A percentile compares a stretch with the other conserved stretches of the same genome.
These are phyloP conservation scores for Reticulitermes speratus DNA, from an alignment of 1,140 invertebrate species.

Conservation along the genomic window DNA sequence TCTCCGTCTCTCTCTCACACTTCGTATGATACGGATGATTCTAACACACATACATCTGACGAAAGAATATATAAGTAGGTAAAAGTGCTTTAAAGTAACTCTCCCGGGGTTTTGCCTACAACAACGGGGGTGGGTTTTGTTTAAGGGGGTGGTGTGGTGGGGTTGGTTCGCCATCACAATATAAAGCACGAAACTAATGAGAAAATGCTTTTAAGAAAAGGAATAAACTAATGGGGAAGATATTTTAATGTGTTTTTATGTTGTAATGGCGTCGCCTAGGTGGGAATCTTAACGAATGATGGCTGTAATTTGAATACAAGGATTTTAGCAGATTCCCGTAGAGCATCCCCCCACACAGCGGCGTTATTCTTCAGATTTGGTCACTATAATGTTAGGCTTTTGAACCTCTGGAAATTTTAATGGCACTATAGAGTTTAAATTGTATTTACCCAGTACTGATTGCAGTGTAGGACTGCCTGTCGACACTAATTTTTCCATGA, in stretches of 20 bases:
- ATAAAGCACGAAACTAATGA: constrained; percentile 35
- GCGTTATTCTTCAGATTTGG: too few species aligned
- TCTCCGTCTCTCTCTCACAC: neutral
- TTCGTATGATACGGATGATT: neutral
- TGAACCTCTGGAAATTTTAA: too few species aligned
- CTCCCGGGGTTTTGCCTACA: neutral
- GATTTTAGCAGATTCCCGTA: neutral
- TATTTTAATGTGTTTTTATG: constrained; percentile 32
- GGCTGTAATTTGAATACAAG: neutral
- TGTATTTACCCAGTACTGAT: too few species aligned
- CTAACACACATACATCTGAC: constrained; percentile 8
- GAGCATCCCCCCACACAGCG: too few species aligned
- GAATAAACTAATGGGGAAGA: constrained; percentile 32
- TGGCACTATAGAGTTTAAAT: too few species aligned
- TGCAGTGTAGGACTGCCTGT: too few species aligned
- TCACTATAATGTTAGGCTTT: too few species aligned
- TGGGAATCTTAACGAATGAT: neutral
- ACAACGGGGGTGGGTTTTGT: neutral
- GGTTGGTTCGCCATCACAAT: constrained; percentile 27
- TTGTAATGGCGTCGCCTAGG: neutral
- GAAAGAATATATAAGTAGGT: constrained; percentile 33
- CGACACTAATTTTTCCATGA: too few species aligned
- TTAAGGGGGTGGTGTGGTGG: neutral
- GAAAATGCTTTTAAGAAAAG: constrained; percentile 40
- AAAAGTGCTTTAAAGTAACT: constrained; percentile 33